Conservation (phyloP, 2,888 invertebrate genomes). For the Beris chalybata region DNA sequence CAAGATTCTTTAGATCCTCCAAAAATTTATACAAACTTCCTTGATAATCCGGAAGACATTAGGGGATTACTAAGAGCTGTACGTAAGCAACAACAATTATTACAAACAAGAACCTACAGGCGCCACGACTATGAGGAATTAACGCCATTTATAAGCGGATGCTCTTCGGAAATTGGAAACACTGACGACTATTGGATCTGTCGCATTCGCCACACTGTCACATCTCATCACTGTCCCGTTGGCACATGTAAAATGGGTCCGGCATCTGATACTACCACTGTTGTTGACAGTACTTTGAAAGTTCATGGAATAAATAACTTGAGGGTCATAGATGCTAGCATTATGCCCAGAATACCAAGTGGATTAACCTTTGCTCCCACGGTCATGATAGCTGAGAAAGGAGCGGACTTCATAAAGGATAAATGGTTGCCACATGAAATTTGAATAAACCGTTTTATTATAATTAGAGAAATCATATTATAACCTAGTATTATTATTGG, state of each 20-base stretch:
- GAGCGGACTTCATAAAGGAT: conserved; percentile 64
- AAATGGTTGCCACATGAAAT: conserved; percentile 42
- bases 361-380: conserved; percentile 66
- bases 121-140: conserved; percentile 48
- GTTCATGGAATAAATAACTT: conserved; percentile 60
- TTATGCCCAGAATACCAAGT: conserved; percentile 66
- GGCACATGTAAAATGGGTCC: conserved; percentile 68
- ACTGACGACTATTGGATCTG: conserved; percentile 79
- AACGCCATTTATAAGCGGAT: conserved; percentile 55
- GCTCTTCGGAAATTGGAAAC: conserved; percentile 44
- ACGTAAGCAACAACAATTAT: conserved; percentile 51
- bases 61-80: conserved; percentile 56
- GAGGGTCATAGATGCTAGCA: conserved; percentile 67
- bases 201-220: conserved; percentile 73
- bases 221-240: conserved; percentile 76
- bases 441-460: too few relatives aligned
- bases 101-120: conserved; percentile 55
- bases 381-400: conserved; percentile 69
- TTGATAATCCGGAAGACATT: conserved; percentile 61
- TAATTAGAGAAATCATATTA: too few relatives aligned
- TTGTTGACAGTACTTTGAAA: conserved; percentile 61
- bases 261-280: conserved; percentile 55
- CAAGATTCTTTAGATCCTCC: conserved; percentile 63
- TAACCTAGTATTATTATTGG: too few relatives aligned
- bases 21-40: conserved; percentile 65